These are phyloP conservation scores for Strigops habroptila DNA, from an alignment of 2,113 vertebrate genomes.

Conservation along the genomic window DNA sequence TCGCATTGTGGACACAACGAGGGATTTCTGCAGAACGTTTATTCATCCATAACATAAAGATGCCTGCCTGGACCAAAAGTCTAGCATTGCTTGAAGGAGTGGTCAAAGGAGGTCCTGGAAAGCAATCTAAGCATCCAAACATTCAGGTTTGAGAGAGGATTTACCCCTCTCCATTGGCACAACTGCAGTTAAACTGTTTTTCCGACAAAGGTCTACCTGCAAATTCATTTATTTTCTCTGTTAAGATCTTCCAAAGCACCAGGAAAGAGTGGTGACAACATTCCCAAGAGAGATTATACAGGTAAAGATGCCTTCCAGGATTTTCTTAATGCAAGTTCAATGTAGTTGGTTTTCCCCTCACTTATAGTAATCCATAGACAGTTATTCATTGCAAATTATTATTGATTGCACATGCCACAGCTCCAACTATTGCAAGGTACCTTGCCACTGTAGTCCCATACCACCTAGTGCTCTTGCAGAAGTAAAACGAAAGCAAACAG, in stretches of 20 bases:
- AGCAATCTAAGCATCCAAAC: not conserved
- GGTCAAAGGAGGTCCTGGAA: not conserved
- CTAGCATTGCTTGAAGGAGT: not conserved
- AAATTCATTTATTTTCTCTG: not conserved
- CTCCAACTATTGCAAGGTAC: not conserved
- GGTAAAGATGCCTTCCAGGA: not conserved
- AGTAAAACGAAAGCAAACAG: not conserved
- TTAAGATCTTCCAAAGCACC: not conserved
- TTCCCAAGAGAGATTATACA: not conserved
- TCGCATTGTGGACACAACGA: rapidly evolving
- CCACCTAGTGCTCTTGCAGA: not conserved
- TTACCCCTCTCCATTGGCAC: not conserved
- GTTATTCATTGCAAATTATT: not conserved
- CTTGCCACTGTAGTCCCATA: not conserved
- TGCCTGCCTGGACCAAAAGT: not conserved
- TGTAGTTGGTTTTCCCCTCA: not conserved
- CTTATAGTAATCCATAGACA: not conserved
- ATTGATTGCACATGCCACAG: not conserved
- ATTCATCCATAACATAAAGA: not conserved
- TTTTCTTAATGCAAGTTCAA: not conserved
- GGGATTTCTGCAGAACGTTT: not conserved
- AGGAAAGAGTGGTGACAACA: not conserved
- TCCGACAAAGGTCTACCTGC: not conserved
- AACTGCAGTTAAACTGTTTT: not conserved
- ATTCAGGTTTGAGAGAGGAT: not conserved